Percentiles rank a stretch among this genome's conserved stretches.
phyloP scores from a whole-genome alignment of 2,888 invertebrate genomes.

The Julus scandinavius region DNA sequence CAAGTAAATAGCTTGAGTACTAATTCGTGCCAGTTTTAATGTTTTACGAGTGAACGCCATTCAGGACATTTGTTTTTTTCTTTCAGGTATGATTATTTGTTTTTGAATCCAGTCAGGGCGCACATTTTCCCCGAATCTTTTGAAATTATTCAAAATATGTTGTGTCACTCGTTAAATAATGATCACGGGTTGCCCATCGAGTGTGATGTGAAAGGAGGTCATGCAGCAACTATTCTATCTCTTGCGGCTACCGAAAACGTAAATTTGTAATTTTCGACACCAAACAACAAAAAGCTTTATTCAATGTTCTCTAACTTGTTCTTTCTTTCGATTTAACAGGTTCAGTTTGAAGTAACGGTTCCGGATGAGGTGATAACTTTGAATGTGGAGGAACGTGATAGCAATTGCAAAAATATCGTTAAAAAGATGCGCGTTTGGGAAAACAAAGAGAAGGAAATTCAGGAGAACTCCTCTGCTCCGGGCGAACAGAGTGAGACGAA shows the following conservation, averaged over 20 bases:
- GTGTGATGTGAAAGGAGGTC: conserved; percentile 59
- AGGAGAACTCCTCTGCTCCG: not conserved
- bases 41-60: not conserved
- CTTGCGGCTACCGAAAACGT: conserved; percentile 57
- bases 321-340: not conserved
- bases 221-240: conserved; percentile 59
- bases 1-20: conserved; percentile 63
- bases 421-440: not conserved
- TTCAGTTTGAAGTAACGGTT: conserved; percentile 68
- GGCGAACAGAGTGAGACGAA: not conserved
- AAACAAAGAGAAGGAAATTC: not conserved
- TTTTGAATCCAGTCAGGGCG: conserved; percentile 69
- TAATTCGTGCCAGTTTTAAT: not conserved
- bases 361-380: conserved; percentile 72
- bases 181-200: conserved; percentile 59
- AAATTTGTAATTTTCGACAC: not conserved
- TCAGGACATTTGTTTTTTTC: conserved; percentile 2
- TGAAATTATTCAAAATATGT: conserved; percentile 58
- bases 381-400: conserved; percentile 65
- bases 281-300: too few relatives aligned
- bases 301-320: not conserved
- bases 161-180: conserved; percentile 48
- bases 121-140: conserved; percentile 64
- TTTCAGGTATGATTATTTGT: conserved; percentile 63
- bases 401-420: not conserved